Conservation (phyloP, 1,140 invertebrate species). For the Heliconius himera region DNA sequence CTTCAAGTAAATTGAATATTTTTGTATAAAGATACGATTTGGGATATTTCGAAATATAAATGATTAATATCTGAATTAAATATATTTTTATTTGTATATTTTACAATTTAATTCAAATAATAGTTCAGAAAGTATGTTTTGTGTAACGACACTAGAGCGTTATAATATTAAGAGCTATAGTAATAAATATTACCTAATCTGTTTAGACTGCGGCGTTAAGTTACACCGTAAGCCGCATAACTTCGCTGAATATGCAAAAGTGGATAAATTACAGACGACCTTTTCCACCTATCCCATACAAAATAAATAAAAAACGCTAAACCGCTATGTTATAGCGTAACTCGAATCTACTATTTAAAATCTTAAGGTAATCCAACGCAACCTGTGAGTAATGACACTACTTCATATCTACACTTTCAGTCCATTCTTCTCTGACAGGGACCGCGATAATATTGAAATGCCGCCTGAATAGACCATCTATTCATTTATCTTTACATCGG, state of each 20-base stretch:
- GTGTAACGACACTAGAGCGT: too few relatives aligned
- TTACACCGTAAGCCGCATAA: too few relatives aligned
- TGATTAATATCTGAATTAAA: neutral
- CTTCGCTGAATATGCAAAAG: neutral
- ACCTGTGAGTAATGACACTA: slow-evolving; percentile 55
- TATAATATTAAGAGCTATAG: too few relatives aligned
- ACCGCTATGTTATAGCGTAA: neutral
- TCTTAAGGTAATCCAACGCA: slow-evolving; percentile 16
- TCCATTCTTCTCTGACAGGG: slow-evolving; percentile 71
- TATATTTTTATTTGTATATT: neutral
- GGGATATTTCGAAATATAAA: neutral
- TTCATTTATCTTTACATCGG: slow-evolving; percentile 64
- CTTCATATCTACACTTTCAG: slow-evolving; percentile 63
- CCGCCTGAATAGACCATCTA: slow-evolving; percentile 61
- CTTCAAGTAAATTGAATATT: neutral
- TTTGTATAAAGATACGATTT: neutral
- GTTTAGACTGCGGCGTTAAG: too few relatives aligned
- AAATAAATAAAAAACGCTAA: neutral
- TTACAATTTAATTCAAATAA: neutral
- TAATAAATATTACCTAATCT: too few relatives aligned
- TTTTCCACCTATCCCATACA: too few relatives aligned
- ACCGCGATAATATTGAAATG: slow-evolving; percentile 76
- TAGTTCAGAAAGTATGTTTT: too few relatives aligned
- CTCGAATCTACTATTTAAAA: slow-evolving; percentile 19
- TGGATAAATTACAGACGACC: neutral